These are phyloP conservation scores for Hirudinaria manillensis DNA, from an alignment of 2,888 invertebrate genomes.

Conservation along the genomic window DNA sequence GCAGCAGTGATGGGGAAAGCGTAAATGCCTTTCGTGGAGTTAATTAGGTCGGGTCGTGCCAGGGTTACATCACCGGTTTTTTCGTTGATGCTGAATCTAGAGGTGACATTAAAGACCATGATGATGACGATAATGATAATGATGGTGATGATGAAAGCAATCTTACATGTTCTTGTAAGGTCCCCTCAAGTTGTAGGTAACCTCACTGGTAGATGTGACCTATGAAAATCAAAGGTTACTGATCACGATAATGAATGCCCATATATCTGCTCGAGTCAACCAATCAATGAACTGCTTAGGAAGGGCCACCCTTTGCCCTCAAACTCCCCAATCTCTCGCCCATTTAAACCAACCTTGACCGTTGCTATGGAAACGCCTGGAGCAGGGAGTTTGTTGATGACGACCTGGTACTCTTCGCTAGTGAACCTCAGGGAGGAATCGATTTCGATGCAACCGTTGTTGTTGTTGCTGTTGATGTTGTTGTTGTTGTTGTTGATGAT, in stretches of 20 bases:
- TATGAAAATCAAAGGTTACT: neutral
- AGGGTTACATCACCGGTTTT: neutral
- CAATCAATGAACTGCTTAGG: too few relatives aligned
- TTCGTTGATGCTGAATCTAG: neutral
- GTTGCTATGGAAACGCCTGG: too few relatives aligned
- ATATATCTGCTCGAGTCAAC: neutral
- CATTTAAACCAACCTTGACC: too few relatives aligned
- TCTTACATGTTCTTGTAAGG: neutral
- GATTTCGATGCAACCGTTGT: too few relatives aligned
- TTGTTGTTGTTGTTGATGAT: too few relatives aligned
- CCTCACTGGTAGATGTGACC: neutral
- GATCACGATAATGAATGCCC: neutral
- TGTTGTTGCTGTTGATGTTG: too few relatives aligned
- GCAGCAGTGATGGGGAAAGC: neutral
- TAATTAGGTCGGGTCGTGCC: neutral
- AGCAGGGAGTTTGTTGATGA: too few relatives aligned
- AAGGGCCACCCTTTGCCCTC: too few relatives aligned
- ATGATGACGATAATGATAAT: constrained; percentile 9
- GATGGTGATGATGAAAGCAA: neutral
- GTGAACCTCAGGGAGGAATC: too few relatives aligned
- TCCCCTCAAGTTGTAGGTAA: neutral
- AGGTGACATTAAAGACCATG: neutral
- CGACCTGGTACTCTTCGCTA: too few relatives aligned
- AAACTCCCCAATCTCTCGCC: too few relatives aligned
- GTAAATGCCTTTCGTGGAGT: neutral